Conservation (phyloP, 2,797 vertebrate species). For the Epinephelus coioides region DNA sequence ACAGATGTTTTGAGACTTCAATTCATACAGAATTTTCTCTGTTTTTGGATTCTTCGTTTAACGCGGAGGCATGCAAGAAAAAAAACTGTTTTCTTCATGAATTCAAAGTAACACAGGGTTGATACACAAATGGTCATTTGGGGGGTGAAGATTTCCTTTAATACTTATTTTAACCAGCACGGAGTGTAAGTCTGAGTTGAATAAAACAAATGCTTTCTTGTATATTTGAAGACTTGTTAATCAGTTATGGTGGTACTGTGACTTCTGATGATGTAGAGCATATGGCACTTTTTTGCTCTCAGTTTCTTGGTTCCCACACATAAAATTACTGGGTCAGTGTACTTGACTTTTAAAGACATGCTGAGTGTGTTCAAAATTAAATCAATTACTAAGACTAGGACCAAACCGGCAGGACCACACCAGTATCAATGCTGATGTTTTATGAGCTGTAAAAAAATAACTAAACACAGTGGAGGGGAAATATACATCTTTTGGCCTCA, state of each 20-base stretch:
- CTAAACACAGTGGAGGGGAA: slow-evolving; percentile 63
- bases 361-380: slow-evolving; percentile 49
- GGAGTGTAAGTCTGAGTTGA: background rate
- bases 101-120: too few species aligned
- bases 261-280: background rate
- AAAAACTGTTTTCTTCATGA: too few species aligned
- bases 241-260: slow-evolving; percentile 5
- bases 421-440: slow-evolving; percentile 74
- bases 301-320: background rate
- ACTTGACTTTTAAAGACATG: slow-evolving; percentile 26
- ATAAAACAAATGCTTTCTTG: background rate
- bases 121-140: too few species aligned
- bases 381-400: slow-evolving; percentile 55
- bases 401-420: slow-evolving; percentile 68
- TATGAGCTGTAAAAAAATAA: slow-evolving; percentile 65
- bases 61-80: too few species aligned
- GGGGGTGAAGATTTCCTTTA: too few species aligned
- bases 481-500: slow-evolving; percentile 65
- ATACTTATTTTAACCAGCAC: slow-evolving; percentile 8
- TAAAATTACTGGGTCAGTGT: slow-evolving; percentile 17
- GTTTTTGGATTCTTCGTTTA: too few species aligned
- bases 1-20: too few species aligned
- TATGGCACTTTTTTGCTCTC: background rate
- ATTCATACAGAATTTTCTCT: too few species aligned
- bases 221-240: slow-evolving; percentile 13